These are phyloP conservation scores for Meriones unguiculatus DNA, from an alignment of 2,113 vertebrate genomes.

Conservation along the genomic window DNA sequence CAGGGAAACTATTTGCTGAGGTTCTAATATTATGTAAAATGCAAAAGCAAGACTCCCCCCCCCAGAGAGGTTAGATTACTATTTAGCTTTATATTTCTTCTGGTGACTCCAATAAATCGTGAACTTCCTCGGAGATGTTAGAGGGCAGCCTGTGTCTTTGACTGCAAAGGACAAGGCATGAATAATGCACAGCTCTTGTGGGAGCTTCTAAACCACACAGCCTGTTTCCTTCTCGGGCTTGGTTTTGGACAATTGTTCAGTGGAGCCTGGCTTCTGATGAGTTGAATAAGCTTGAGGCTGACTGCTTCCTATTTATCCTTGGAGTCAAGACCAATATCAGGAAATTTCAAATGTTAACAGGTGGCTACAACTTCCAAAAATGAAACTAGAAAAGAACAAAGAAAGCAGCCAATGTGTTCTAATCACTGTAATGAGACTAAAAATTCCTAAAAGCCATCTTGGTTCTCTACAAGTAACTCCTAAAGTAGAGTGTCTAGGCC, in stretches of 20 bases:
- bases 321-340: neutral
- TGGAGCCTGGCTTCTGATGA: neutral
- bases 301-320: neutral
- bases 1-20: slow-evolving; percentile 82
- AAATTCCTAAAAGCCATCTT: neutral
- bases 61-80: slow-evolving; percentile 79
- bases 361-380: neutral
- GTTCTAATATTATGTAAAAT: slow-evolving; percentile 82
- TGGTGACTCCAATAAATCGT: slow-evolving; percentile 83
- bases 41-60: slow-evolving; percentile 61
- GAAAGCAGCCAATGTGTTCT: neutral
- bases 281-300: neutral
- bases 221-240: slow-evolving; percentile 38
- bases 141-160: slow-evolving; percentile 78
- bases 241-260: neutral
- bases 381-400: slow-evolving; percentile 18
- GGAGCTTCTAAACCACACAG: neutral
- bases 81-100: slow-evolving; percentile 86
- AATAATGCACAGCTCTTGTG: slow-evolving; percentile 78
- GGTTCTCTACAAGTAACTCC: neutral
- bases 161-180: slow-evolving; percentile 83
- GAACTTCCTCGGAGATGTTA: slow-evolving; percentile 83
- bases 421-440: neutral
- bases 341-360: neutral
- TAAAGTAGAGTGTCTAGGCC: neutral